These are phyloP conservation scores for Capreolus pygargus DNA, from an alignment of 2,113 vertebrate genomes.

Conservation along the genomic window DNA sequence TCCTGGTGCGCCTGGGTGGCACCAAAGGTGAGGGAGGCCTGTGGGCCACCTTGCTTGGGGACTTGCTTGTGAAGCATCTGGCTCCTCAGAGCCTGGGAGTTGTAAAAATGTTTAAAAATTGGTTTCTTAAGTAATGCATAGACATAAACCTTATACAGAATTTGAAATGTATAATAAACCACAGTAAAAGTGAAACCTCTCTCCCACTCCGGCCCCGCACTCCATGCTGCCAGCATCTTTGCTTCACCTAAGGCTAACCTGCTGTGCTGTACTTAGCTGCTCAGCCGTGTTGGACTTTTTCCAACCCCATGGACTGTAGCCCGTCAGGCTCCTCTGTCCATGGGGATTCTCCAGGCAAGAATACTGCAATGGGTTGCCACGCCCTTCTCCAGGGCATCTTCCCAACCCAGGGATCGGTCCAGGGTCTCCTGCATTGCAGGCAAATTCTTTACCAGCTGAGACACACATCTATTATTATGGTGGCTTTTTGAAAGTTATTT, in stretches of 20 bases:
- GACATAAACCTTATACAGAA: background rate
- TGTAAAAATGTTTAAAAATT: background rate
- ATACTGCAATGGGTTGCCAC: background rate
- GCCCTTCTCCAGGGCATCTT: background rate
- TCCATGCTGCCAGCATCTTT: background rate
- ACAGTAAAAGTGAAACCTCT: background rate
- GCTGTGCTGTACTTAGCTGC: background rate
- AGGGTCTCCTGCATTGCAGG: background rate
- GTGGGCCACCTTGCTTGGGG: background rate
- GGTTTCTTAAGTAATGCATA: background rate
- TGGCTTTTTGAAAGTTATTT: background rate
- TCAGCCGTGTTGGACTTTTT: background rate
- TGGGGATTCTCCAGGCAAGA: background rate
- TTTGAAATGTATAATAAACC: background rate
- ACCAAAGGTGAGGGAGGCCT: background rate
- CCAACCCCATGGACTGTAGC: background rate
- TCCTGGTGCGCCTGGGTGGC: background rate
- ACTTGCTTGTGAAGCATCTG: background rate
- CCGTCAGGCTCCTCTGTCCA: background rate
- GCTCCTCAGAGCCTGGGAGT: background rate
- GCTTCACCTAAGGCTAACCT: background rate
- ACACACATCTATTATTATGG: too few species aligned
- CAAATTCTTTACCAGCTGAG: background rate
- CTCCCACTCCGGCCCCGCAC: background rate
- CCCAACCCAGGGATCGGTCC: background rate